Base-by-base conservation (phyloP, 2,113 vertebrate species). In the Rhegmatorhina hoffmannsi region DNA sequence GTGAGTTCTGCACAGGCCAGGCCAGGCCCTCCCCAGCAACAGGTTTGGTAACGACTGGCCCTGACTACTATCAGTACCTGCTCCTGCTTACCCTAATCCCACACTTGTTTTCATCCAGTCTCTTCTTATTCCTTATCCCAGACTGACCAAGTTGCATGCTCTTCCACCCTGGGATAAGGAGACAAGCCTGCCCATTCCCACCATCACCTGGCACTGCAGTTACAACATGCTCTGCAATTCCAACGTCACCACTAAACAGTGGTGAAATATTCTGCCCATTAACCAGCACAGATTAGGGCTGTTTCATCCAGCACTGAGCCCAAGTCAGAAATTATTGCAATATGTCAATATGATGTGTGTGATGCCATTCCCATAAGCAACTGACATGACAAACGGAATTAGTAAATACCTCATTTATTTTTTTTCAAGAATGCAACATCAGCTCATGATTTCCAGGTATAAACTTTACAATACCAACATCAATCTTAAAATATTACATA, bases 381-480 rank as follows among this genome's bases (percentile, higher is more conserved):
- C 13, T 46, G 87, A 81, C 68, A 38, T 36, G 90, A 85, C 60
- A 52, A 36, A 23, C 75, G 4, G 29, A 79, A 29, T 74, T 87
- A 84, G 97, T 96, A 97, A 97, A 96, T 95, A 97, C 40, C 69
- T 60, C 50, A 6, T 98, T 98, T 96, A 97, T 97, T 94, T 97
- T 89, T 81, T 94, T 93, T 90, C 94, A 80, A 97, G 97, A 97
- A 97, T 96, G 97, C 87, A 94, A 91, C 88, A 95, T 96, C 93
- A 97, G 96, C 92, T 97, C 87, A 53, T 97, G 97, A 98, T 98
- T 97, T 94, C 89, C 83, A 94, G 94, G 87, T 96, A 95, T 72
- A 92, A 95, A 97, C 97, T 96, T 96, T 86, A 97, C 82, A 96
- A 73, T 75, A 95, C 80, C 93, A 88, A 94, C 87, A 84, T 84